phyloP scores from a whole-genome alignment of 2,113 vertebrate genomes.

The Pangasianodon gigas region DNA sequence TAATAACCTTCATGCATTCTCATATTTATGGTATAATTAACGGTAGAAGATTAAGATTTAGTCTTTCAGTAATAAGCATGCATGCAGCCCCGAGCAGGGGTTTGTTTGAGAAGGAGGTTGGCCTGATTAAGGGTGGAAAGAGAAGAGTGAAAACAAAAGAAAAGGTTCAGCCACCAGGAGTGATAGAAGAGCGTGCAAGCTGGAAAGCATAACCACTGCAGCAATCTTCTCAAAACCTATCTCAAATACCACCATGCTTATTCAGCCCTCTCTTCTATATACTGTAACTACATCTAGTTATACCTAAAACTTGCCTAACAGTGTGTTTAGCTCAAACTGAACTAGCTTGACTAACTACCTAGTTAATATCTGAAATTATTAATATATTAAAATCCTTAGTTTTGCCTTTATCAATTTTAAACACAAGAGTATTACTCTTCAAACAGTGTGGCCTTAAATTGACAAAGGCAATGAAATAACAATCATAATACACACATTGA shows the following conservation, averaged over 20 bases:
- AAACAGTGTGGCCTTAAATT: constrained; percentile 58
- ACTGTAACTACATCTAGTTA: neutral
- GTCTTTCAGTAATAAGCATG: constrained; percentile 10
- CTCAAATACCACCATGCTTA: neutral
- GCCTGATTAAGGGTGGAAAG: neutral
- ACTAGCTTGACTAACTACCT: neutral
- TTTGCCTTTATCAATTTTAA: constrained; percentile 70
- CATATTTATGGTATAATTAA: neutral
- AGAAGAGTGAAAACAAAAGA: neutral
- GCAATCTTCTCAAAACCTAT: neutral
- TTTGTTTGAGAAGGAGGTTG: neutral
- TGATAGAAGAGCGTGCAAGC: neutral
- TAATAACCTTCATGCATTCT: neutral
- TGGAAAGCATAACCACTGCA: neutral
- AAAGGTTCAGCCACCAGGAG: neutral
- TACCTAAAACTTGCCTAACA: neutral
- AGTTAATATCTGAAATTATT: neutral
- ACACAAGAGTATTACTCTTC: constrained; percentile 21
- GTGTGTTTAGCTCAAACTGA: neutral
- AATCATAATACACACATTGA: neutral
- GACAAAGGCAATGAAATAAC: constrained; percentile 57
- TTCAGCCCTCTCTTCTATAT: neutral
- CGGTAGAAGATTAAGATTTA: neutral
- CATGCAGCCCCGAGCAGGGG: neutral
- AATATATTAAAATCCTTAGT: neutral